Base-by-base conservation (phyloP, 2,113 vertebrate species). In the Neolamprologus tretocephalus region DNA sequence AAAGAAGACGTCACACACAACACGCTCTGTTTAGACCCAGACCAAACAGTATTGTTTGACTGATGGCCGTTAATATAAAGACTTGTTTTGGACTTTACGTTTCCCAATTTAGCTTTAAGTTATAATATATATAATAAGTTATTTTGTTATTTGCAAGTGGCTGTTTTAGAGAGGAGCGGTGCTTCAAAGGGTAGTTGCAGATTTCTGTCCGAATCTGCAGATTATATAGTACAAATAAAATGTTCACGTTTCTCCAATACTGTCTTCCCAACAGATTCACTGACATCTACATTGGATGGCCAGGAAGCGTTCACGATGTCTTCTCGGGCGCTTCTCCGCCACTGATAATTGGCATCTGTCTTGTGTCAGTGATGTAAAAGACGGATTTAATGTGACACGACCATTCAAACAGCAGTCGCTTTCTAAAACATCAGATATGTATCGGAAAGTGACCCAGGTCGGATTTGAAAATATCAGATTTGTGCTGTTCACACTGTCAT, bases 61-160 rank as follows among this genome's bases (percentile, higher is more conserved):
- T 53, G 9, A 21, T 0, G 2, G 51, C 19, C 5, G 0, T 53
- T 53, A 6, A 11, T 53, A 53, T 53, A 53, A 53, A 53, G 51
- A 53, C 51, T 53, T 53, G 3, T 53, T 53, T 53, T 1, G 3
- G 5, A 53, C 5, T 53, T 53, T 21, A 53, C n/a, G 0, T 53
- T 53, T 53, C 5, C 1, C 51, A 53, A 21, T 54, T 54, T 55
- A 0, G 53, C 21, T 55, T 23, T 23, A 55, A 23, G 53, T 55
- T 55, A 55, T 8, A 23, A 21, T 21, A 21, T 21, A 21, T 21
- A 21, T 21, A 21, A 21, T 21, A 55, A 4, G 1, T 55, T 55
- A 55, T 55, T 55, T 26, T 26, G 54, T 55, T 55, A 13, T 55
- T 55, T 55, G 6, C 53, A 0, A 8, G 4, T 55, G 21, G 53